Conservation (phyloP, 2,888 invertebrate species). For the Eilema griseolum region DNA sequence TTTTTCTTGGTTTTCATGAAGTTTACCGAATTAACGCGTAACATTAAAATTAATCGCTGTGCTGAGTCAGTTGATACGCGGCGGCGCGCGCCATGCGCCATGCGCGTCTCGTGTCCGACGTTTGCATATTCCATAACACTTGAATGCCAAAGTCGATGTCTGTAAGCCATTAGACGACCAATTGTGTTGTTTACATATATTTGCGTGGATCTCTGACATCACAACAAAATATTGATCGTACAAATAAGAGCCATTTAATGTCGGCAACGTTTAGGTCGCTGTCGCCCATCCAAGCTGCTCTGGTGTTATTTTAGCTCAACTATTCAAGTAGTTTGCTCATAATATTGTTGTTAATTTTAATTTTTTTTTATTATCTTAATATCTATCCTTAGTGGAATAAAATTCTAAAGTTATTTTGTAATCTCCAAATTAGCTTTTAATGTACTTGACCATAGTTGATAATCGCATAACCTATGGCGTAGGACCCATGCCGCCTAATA, state of each 20-base stretch:
- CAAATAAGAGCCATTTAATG: conserved; percentile 81
- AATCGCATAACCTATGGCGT: conserved; percentile 64
- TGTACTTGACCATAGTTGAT: conserved; percentile 67
- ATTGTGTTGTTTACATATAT: conserved; percentile 69
- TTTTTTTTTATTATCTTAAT: conserved; percentile 71
- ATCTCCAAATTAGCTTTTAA: conserved; percentile 78
- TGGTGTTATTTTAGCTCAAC: conserved; percentile 84
- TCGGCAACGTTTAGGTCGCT: conserved; percentile 68
- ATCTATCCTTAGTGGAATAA: conserved; percentile 70
- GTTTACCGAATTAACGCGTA: conserved; percentile 80
- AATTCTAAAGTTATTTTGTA: conserved; percentile 75
- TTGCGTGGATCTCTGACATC: conserved; percentile 81
- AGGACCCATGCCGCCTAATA: conserved; percentile 65
- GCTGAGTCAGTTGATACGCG: conserved; percentile 50
- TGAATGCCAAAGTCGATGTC: conserved; percentile 85
- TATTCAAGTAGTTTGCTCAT: conserved; percentile 85
- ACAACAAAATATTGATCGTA: conserved; percentile 83
- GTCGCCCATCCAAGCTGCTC: conserved; percentile 83
- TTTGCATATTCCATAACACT: conserved; percentile 68
- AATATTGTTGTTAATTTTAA: conserved; percentile 82
- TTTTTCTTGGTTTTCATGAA: conserved; percentile 79
- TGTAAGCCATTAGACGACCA: conserved; percentile 79
- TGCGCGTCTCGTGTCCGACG: conserved; percentile 30
- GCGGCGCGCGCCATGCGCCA: no score
- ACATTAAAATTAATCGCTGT: conserved; percentile 62